Evolutionary conservation across 2,113 vertebrate species (phyloP).

Genomic region (Ptychochromis oligacanthus): DNA sequence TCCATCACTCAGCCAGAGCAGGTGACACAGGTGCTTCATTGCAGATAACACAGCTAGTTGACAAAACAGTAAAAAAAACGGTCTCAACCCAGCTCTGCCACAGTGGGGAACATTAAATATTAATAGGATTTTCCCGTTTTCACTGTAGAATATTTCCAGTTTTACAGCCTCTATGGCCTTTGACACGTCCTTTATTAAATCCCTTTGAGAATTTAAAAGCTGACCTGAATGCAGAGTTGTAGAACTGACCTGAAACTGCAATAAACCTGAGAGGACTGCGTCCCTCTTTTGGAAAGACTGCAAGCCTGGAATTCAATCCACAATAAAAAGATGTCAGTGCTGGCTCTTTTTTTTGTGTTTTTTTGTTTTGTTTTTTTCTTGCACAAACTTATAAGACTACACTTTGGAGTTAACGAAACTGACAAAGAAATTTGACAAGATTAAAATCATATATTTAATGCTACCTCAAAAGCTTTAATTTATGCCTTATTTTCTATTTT

Average conservation of each 20-base stretch:
- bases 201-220: constrained; percentile 45
- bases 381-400: too few relatives aligned
- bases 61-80: neutral
- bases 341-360: neutral
- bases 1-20: too few relatives aligned
- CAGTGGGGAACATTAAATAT: constrained; percentile 50
- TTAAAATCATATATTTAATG: too few relatives aligned
- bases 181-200: constrained; percentile 65
- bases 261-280: constrained; percentile 29
- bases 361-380: too few relatives aligned
- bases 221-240: constrained; percentile 55
- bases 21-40: too few relatives aligned
- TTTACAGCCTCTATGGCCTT: constrained; percentile 45
- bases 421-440: too few relatives aligned
- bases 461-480: too few relatives aligned
- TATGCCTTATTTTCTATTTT: too few relatives aligned
- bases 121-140: constrained; percentile 56
- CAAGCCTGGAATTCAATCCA: neutral
- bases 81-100: neutral
- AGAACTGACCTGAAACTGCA: constrained; percentile 34
- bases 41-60: constrained; percentile 48
- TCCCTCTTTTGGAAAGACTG: neutral
- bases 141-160: constrained; percentile 48
- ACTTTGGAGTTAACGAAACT: too few relatives aligned
- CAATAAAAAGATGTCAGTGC: neutral